Evolutionary conservation across 2,113 vertebrate species (phyloP), one percentile per base, ranked within the genome.

Genomic region (Cichladusa arquata): DNA sequence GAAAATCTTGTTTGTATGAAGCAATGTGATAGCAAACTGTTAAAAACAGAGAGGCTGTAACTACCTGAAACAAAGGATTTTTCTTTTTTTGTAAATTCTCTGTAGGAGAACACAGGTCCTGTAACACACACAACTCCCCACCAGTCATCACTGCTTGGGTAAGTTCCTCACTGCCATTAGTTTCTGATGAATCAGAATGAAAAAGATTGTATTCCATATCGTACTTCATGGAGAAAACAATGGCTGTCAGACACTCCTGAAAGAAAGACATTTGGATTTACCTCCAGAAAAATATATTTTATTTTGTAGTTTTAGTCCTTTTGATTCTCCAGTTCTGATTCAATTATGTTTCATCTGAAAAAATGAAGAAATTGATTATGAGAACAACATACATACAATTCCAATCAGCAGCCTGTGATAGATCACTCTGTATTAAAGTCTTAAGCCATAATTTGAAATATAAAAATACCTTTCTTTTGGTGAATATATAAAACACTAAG

Each of bases 1-100:
- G 61, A 65, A 87, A 88, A 83, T 69, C 77, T 57, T 81, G 40
- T 91, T 93, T 95, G 76, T 69, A 73, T 92, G 76, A 91, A 86
- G 29, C 60, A 76, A 62, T 57, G 31, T 1, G 4, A 54, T 31
- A 82, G 47, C 44, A 96, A 94, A 92, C 65, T 84, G 86, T 81
- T 90, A 86, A 92, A 95, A 97, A 72, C 22, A 70, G 16, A 57
- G 53, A 76, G 11, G 26, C 10, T 86, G 25, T 29, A 86, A 73
- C 42, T 54, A 93, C 80, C 62, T 64, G 81, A 93, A 82, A n/a
- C 81, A 92, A 96, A 72, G 18, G 12, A n/a, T 12, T 73, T 53
- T 54, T 79, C 29, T 72, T 54, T 61, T 81, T 71, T 58, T 51
- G 5, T 36, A 79, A 81, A 50, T 9, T 44, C 14, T 73, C 29